These are phyloP conservation scores for Protodeltote pygarga DNA, from an alignment of 2,888 invertebrate species.

Conservation along the genomic window DNA sequence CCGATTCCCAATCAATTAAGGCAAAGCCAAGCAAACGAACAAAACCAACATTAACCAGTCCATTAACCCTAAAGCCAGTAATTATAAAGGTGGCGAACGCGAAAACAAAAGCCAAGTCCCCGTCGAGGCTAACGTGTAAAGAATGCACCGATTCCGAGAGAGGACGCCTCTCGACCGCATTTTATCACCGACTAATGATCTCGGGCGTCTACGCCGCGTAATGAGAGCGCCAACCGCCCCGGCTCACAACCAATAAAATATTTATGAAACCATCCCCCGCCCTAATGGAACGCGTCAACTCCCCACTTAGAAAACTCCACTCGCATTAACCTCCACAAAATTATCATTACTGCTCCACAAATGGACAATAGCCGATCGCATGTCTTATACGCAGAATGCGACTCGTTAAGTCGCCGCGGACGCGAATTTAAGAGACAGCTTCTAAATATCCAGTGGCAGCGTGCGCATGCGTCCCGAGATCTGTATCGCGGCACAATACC, in stretches of 20 bases:
- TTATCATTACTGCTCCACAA: slow-evolving; percentile 54
- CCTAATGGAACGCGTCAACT: slow-evolving; percentile 78
- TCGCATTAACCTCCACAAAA: slow-evolving; percentile 55
- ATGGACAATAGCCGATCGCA: slow-evolving; percentile 76
- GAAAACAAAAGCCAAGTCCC: slow-evolving; percentile 66
- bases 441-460: slow-evolving; percentile 83
- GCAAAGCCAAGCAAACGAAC: slow-evolving; percentile 48
- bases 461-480: slow-evolving; percentile 80
- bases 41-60: slow-evolving; percentile 53
- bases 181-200: slow-evolving; percentile 83
- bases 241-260: slow-evolving; percentile 80
- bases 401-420: slow-evolving; percentile 78
- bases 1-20: slow-evolving; percentile 51
- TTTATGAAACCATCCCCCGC: slow-evolving; percentile 79
- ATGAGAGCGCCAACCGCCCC: slow-evolving; percentile 73
- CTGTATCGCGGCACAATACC: slow-evolving; percentile 85
- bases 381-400: slow-evolving; percentile 78
- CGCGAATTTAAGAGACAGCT: slow-evolving; percentile 83
- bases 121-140: slow-evolving; percentile 57
- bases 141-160: slow-evolving; percentile 67
- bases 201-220: slow-evolving; percentile 66
- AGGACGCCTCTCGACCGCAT: slow-evolving; percentile 68
- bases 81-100: slow-evolving; percentile 62
- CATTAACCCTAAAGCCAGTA: slow-evolving; percentile 60
- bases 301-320: slow-evolving; percentile 62